Conservation (phyloP, 37 sponge, comb jelly and placozoan genomes). For the Halichondria panicea region DNA sequence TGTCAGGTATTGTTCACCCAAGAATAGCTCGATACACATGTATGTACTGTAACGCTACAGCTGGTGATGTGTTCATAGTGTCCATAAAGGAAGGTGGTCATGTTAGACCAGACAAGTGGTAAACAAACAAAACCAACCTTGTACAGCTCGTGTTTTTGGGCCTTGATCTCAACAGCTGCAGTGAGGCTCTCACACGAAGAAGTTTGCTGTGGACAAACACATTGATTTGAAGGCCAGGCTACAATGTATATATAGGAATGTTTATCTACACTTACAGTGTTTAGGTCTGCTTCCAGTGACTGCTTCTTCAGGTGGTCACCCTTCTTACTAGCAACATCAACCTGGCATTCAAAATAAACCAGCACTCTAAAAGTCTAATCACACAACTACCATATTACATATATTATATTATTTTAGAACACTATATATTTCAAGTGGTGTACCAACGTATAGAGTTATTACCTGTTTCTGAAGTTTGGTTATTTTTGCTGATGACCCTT, state of each 20-base stretch:
- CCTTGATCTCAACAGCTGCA: constrained; percentile 10
- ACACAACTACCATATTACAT: no score
- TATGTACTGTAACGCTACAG: no score
- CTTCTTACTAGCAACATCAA: constrained; percentile 10
- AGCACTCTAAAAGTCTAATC: neutral
- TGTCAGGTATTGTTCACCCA: no score
- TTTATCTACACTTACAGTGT: neutral
- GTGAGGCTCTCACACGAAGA: constrained; percentile 1
- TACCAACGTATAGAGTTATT: no score
- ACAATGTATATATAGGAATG: no score
- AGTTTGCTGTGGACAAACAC: constrained; percentile 15
- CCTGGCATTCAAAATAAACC: neutral
- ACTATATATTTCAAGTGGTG: no score
- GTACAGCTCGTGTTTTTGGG: constrained; percentile 33
- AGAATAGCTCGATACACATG: no score
- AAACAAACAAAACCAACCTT: constrained; percentile 7
- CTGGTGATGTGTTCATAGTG: no score
- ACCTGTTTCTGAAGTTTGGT: constrained; percentile 48
- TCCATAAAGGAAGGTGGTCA: neutral
- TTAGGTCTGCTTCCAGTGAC: neutral
- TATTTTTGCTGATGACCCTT: constrained; percentile 5
- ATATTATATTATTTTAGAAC: no score
- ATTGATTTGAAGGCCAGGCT: no score
- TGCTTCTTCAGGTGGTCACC: neutral
- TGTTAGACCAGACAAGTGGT: neutral